Percentiles rank a stretch among this genome's conserved stretches.
Conservation (phyloP, 2,888 invertebrate species). For the Lepidocyrtoides sp. region DNA sequence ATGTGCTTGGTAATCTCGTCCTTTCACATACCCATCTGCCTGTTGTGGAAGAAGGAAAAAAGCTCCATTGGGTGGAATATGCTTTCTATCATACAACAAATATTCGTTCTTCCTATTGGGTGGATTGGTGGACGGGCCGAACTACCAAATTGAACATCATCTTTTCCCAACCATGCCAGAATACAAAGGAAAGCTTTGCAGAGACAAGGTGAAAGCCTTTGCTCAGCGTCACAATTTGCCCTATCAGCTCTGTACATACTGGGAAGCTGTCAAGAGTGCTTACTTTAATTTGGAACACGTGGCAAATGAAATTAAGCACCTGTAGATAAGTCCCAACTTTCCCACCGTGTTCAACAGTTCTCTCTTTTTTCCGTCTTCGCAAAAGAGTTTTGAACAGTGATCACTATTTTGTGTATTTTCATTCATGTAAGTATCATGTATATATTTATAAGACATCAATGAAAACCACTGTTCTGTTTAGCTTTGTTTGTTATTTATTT, state of each 20-base stretch:
- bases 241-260: slow-evolving; percentile 80
- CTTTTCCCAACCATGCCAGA: slow-evolving; percentile 82
- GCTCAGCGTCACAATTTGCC: slow-evolving; percentile 82
- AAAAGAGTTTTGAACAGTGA: neutral
- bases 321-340: neutral
- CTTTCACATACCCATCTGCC: slow-evolving; percentile 84
- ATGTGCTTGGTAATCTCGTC: slow-evolving; percentile 85
- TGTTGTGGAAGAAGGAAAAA: slow-evolving; percentile 56
- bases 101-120: slow-evolving; percentile 74
- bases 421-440: too few relatives aligned
- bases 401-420: neutral
- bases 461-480: too few relatives aligned
- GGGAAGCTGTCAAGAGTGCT: slow-evolving; percentile 80
- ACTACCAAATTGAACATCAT: slow-evolving; percentile 79
- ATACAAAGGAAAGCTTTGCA: slow-evolving; percentile 79
- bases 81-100: slow-evolving; percentile 77
- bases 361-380: neutral
- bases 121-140: slow-evolving; percentile 77
- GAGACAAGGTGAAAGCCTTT: slow-evolving; percentile 82
- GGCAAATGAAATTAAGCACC: slow-evolving; percentile 81
- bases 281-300: slow-evolving; percentile 83
- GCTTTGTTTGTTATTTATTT: neutral
- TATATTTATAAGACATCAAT: too few relatives aligned
- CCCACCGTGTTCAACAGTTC: neutral
- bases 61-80: slow-evolving; percentile 81